Base-by-base conservation (phyloP, 2,113 vertebrate genomes). In the Pagrus major region DNA sequence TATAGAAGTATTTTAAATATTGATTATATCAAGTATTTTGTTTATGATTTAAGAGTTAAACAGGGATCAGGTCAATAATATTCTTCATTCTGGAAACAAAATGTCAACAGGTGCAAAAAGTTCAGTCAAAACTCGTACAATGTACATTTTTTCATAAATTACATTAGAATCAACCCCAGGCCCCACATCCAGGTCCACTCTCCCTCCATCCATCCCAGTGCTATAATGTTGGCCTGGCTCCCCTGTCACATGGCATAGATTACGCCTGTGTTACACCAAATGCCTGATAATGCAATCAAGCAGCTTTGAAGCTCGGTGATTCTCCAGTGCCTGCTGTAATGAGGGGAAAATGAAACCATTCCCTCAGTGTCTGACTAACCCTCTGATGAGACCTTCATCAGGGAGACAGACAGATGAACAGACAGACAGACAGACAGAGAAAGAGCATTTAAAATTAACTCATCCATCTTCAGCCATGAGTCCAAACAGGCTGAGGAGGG, bases 261-360 rank as follows among this genome's bases (percentile, higher is more conserved):
- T 88, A 86, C 9, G 51, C 35, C 76, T 60, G 65, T 56, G 60
- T 80, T 88, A 78, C 59, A 89, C 82, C 82, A 80, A 93, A 92
- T 77, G 87, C 78, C 86, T 84, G 88, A 91, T 92, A 92, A 93
- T 86, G 89, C 84, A 91, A 93, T 91, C 91, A 91, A 82, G 86
- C 85, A 84, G 87, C 86, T 93, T 92, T 91, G 89, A 91, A 89
- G 89, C 90, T 68, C 61, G 6, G 74, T 85, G 85, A 89, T 92
- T 91, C 88, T 93, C 86, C 78, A 87, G 88, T 78, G 87, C 76
- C 87, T 89, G 80, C 65, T 82, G 89, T 93, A 90, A 93, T 87
- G 89, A 92, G 86, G 80, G 81, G 70, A 68, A 91, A 93, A 93
- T 89, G 86, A 93, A 91, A 87, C 86, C 58, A 68, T 78, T 92